Evolutionary conservation across 2,888 invertebrate species (phyloP).

Genomic region (Cremastinae sp.): DNA sequence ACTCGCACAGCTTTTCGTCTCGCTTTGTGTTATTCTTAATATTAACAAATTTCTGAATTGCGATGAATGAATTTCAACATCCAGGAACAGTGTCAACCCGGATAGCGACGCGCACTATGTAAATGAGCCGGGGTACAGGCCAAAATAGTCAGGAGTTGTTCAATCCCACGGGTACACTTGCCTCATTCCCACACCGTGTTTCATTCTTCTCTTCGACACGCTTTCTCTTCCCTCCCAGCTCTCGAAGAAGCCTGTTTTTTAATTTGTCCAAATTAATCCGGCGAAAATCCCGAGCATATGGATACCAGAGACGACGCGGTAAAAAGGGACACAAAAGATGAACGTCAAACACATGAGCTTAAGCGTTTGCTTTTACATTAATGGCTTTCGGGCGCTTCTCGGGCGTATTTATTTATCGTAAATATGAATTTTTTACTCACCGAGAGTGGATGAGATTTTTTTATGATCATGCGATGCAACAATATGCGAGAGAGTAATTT

Average conservation of each 20-base stretch:
- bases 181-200: slow-evolving; percentile 9
- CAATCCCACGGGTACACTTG: slow-evolving; percentile 26
- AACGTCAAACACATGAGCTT: not conserved
- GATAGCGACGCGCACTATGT: not conserved
- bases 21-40: no score
- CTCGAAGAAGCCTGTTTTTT: slow-evolving; percentile 35
- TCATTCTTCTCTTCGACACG: slow-evolving; percentile 24
- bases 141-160: slow-evolving; percentile 9
- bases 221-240: not conserved
- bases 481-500: no score
- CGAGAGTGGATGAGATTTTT: no score
- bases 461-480: no score
- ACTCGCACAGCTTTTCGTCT: no score
- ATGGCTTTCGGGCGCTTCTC: no score
- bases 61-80: not conserved
- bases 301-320: slow-evolving; percentile 33
- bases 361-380: no score
- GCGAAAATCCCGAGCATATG: slow-evolving; percentile 55
- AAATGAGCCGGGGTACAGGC: not conserved
- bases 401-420: no score
- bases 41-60: not conserved
- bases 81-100: no score
- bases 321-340: slow-evolving; percentile 2
- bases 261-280: slow-evolving; percentile 58
- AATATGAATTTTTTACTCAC: no score